phyloP scores from a whole-genome alignment of 2,113 vertebrate genomes.

The Paramisgurnus dabryanus region DNA sequence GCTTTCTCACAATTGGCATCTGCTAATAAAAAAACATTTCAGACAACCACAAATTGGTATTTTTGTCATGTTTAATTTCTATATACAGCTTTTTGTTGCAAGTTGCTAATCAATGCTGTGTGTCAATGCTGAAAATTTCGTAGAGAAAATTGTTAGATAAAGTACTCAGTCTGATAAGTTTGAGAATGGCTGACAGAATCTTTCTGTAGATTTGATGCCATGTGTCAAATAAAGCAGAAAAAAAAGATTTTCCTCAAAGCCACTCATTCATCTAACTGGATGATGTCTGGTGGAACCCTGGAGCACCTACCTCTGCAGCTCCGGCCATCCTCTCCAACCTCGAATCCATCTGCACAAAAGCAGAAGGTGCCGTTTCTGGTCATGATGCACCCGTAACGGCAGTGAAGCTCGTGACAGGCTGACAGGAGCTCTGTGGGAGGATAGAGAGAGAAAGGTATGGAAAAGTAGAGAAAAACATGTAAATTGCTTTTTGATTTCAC shows the following conservation, averaged over 20 bases:
- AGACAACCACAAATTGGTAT: no score
- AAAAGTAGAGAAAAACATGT: conserved; percentile 33
- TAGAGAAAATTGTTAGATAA: no score
- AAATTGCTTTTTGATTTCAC: conserved; percentile 58
- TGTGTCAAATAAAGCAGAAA: conserved; percentile 41
- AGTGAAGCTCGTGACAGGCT: conserved; percentile 86
- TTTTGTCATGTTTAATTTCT: no score
- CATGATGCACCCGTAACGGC: conserved; percentile 89
- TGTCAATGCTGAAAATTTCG: no score
- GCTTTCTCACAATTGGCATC: no score
- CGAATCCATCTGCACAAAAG: conserved; percentile 88
- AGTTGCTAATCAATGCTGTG: no score
- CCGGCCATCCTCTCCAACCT: conserved; percentile 82
- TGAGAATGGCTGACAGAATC: not conserved
- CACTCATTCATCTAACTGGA: no score
- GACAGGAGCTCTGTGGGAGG: conserved; percentile 82
- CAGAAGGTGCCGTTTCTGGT: conserved; percentile 86
- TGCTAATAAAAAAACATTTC: no score
- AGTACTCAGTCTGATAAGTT: no score
- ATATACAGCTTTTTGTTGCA: no score
- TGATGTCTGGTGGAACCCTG: conserved; percentile 10
- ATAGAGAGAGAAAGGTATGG: conserved; percentile 24
- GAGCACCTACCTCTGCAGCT: conserved; percentile 85
- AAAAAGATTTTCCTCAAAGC: conserved; percentile 22
- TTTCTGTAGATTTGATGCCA: conserved; percentile 30